Percentiles rank a stretch among this genome's conserved stretches.
phyloP scores from a whole-genome alignment of 2,888 invertebrate species.

The Cabera pusaria region DNA sequence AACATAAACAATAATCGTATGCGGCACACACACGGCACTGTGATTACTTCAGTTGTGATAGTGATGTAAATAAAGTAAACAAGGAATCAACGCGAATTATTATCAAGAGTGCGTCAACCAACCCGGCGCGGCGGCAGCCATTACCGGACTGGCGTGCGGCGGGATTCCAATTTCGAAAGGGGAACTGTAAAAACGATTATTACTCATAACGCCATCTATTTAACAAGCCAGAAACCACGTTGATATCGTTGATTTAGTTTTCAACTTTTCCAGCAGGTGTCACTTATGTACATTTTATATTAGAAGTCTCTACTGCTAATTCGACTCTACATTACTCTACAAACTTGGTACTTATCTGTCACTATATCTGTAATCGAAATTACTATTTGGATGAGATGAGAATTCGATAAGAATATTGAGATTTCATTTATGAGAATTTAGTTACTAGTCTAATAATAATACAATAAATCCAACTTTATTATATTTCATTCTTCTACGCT shows the following conservation, averaged over 20 bases:
- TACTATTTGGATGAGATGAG: no score
- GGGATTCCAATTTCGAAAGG: slow-evolving; percentile 21
- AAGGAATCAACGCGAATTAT: slow-evolving; percentile 59
- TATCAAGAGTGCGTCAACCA: slow-evolving; percentile 55
- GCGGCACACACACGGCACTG: slow-evolving; percentile 53
- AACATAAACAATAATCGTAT: slow-evolving; percentile 21
- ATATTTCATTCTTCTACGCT: no score
- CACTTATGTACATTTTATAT: background rate
- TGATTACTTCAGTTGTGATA: slow-evolving; percentile 53
- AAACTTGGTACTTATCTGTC: no score
- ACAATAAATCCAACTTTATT: no score
- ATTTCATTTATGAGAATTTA: no score
- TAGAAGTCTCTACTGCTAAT: no score
- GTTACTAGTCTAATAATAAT: no score
- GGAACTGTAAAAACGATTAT: slow-evolving; percentile 8
- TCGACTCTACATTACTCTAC: no score
- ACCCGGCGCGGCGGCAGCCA: slow-evolving; percentile 74
- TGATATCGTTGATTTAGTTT: no score
- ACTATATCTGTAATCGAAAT: no score
- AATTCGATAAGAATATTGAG: no score
- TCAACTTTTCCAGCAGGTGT: background rate
- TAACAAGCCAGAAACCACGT: no score
- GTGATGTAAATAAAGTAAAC: slow-evolving; percentile 78
- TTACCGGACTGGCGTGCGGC: slow-evolving; percentile 69
- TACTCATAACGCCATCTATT: slow-evolving; percentile 37